Percentiles rank a stretch among this genome's conserved stretches.
These are phyloP conservation scores for Drosophila fungiperda DNA, from an alignment of 2,888 invertebrate species.

Conservation along the genomic window DNA sequence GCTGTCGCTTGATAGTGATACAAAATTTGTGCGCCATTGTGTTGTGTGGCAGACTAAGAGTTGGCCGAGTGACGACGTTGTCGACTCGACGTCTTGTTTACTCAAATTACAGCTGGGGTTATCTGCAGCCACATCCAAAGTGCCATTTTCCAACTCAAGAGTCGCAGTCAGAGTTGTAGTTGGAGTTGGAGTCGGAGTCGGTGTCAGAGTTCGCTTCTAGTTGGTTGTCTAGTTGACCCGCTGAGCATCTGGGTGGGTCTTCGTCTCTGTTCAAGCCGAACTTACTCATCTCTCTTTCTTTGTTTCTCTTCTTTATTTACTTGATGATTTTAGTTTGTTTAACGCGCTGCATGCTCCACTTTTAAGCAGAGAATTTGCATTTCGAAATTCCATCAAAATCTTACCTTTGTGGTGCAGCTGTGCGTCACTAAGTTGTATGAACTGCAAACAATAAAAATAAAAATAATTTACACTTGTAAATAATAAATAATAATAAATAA, in stretches of 20 bases:
- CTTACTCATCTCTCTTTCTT: neutral
- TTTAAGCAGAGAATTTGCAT: slow-evolving; percentile 46
- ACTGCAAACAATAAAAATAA: slow-evolving; percentile 2
- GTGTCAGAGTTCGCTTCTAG: slow-evolving; percentile 34
- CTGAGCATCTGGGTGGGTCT: slow-evolving; percentile 20
- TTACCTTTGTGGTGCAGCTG: slow-evolving; percentile 28
- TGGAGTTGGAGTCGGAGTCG: slow-evolving; percentile 9
- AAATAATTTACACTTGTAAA: neutral
- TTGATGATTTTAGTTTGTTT: slow-evolving; percentile 32
- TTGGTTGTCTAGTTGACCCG: slow-evolving; percentile 58
- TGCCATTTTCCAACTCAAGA: slow-evolving; percentile 43
- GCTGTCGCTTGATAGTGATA: slow-evolving; percentile 60
- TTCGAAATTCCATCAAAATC: slow-evolving; percentile 42
- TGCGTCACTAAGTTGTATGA: slow-evolving; percentile 39
- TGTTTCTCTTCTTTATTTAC: slow-evolving; percentile 24
- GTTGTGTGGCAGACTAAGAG: slow-evolving; percentile 47
- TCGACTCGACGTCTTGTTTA: slow-evolving; percentile 64
- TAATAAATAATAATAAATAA: too few relatives aligned
- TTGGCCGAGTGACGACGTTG: slow-evolving; percentile 55
- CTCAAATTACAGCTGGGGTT: slow-evolving; percentile 72
- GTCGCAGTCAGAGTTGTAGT: slow-evolving; percentile 16
- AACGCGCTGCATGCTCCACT: slow-evolving; percentile 51
- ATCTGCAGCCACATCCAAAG: slow-evolving; percentile 55
- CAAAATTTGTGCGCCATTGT: slow-evolving; percentile 73
- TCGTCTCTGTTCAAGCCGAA: neutral